phyloP scores from a whole-genome alignment of 1,140 invertebrate species.

The Drosophila lini region DNA sequence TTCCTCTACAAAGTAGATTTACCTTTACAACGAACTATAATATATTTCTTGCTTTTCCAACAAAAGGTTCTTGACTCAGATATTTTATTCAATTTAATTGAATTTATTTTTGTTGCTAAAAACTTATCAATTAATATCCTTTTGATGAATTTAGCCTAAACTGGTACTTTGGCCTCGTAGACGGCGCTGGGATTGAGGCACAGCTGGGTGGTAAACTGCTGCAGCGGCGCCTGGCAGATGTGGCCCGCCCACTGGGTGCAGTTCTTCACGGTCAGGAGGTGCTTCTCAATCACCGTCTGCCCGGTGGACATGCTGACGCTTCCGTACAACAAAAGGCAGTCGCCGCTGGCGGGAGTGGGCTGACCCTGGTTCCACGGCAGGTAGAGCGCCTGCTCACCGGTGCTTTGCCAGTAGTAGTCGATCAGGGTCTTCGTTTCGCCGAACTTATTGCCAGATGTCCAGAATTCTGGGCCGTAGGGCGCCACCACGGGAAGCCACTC shows the following conservation, averaged over 20 bases:
- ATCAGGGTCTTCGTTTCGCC: constrained; percentile 1
- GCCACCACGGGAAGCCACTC: constrained; percentile 22
- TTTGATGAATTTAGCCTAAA: background rate
- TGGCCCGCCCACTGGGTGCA: constrained; percentile 28
- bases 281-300: constrained; percentile 1
- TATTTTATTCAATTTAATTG: background rate
- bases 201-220: constrained; percentile 31
- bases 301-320: constrained; percentile 13
- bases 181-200: constrained; percentile 47
- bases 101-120: background rate
- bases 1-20: background rate
- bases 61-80: background rate
- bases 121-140: too few species aligned
- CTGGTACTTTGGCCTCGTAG: constrained; percentile 31
- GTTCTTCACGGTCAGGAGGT: constrained; percentile 21
- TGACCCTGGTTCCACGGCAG: constrained; percentile 43
- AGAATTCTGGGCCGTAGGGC: constrained; percentile 27
- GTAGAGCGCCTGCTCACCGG: constrained; percentile 28
- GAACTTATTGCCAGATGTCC: constrained; percentile 59
- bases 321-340: constrained; percentile 33
- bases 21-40: background rate
- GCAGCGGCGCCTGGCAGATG: constrained; percentile 37
- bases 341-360: constrained; percentile 29
- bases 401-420: constrained; percentile 58
- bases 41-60: background rate